phyloP scores from a whole-genome alignment of 2,888 invertebrate genomes.

The Meandrusa payeni region DNA sequence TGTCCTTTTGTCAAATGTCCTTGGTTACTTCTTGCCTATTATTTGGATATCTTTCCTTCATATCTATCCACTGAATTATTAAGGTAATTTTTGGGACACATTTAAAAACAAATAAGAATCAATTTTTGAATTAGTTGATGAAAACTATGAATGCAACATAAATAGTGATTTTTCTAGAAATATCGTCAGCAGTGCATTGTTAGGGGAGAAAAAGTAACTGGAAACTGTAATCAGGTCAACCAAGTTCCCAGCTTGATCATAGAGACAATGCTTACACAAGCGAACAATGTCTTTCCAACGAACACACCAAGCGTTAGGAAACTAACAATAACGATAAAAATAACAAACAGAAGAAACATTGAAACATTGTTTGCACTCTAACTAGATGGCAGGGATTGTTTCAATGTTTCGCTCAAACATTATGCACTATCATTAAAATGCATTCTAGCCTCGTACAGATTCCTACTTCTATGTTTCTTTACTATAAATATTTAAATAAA shows the following conservation, averaged over 20 bases:
- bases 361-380: neutral
- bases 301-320: slow-evolving; percentile 14
- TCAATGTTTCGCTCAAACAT: slow-evolving; percentile 2
- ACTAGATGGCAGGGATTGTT: slow-evolving; percentile 1
- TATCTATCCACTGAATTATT: no score
- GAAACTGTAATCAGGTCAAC: slow-evolving; percentile 16
- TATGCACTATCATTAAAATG: no score
- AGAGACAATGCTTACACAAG: slow-evolving; percentile 20
- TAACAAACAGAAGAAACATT: slow-evolving; percentile 6
- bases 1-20: no score
- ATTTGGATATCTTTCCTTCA: no score
- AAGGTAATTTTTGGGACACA: no score
- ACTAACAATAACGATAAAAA: slow-evolving; percentile 15
- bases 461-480: no score
- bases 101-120: no score
- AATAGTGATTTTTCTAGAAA: slow-evolving; percentile 7
- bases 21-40: no score
- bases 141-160: no score
- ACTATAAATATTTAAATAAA: no score
- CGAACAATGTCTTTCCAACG: slow-evolving; percentile 15
- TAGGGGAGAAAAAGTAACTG: neutral
- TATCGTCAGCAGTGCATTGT: slow-evolving; percentile 9
- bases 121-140: no score
- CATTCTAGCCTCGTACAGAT: no score
- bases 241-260: slow-evolving; percentile 11